Conservation (phyloP, 1,140 invertebrate species). For the Conus betulinus region DNA sequence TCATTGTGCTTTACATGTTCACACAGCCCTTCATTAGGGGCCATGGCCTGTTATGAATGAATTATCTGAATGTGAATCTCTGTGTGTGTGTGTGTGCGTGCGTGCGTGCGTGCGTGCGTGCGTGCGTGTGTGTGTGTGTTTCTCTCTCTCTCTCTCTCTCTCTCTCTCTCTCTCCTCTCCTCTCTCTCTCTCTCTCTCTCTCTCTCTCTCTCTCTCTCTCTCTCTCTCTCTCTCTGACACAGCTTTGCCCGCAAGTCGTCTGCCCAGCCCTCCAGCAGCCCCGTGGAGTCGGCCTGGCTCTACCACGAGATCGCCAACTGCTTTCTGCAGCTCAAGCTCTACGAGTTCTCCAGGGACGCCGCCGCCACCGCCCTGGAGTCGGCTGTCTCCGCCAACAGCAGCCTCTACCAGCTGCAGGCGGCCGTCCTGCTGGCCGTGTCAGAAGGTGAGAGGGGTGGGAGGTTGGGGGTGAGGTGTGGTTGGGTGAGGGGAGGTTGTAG, state of each 20-base stretch:
- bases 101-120: no score
- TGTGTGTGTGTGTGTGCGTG: no score
- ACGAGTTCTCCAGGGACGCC: constrained; percentile 36
- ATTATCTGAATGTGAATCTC: no score
- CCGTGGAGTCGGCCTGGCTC: constrained; percentile 14
- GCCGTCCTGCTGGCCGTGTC: constrained; percentile 24
- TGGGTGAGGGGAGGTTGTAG: not conserved
- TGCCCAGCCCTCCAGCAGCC: not conserved
- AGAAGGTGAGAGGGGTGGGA: not conserved
- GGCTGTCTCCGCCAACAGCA: not conserved
- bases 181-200: no score
- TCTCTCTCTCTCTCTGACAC: not conserved
- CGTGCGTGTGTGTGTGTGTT: no score
- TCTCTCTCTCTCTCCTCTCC: no score
- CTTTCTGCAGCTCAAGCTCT: constrained; percentile 26
- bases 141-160: not conserved
- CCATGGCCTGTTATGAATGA: no score
- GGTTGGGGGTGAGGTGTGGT: not conserved
- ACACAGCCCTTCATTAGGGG: no score
- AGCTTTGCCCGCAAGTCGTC: constrained; percentile 24
- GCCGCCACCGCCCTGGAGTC: constrained; percentile 11
- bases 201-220: constrained; percentile 11
- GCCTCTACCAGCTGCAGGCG: constrained; percentile 33
- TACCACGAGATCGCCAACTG: constrained; percentile 40
- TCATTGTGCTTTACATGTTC: no score